Base-by-base conservation (phyloP, 2,888 invertebrate species). In the Drosophila fulvimacula region DNA sequence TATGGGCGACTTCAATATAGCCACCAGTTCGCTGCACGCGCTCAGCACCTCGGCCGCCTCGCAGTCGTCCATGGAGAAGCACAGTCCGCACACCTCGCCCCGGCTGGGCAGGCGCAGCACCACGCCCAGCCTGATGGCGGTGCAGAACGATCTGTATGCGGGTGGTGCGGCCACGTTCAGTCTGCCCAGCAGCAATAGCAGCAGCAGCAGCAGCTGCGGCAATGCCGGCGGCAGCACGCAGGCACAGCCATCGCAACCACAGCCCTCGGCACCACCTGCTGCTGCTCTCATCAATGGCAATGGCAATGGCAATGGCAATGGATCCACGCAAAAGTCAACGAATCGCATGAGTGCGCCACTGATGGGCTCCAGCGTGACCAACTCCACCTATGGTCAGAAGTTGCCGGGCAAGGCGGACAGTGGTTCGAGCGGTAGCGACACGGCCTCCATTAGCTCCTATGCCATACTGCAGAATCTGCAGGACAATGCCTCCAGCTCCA, bases 1-100 rank as follows among this genome's bases (percentile, higher is more conserved):
- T 73, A 89, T 91, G 73, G 94, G 94, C 15, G 95, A 91, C 73
- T 95, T 95, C 92, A 95, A 95, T 92, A 94, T 95, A 15, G 95
- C 95, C 0, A 94, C 95, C 3, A 94, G 94, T 3, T 94, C 94
- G 1, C 93, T 95, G 68, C 95, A 94, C 77, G 94, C 94, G 3
- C 91, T 95, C 0, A 92, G 93, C 87, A 86, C 84, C 57, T 82
- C 85, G 52, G 68, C 82, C 5, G 73, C 73, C 44, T 53, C 79
- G 0, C 80, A 80, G 21, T 73, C 83, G 21, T 72, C 88, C 19
- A 32, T 62, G 32, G 93, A 93, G 69, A 93, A 93, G 82, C 93
- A 94, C 0, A 94, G 94, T 42, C 95, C 95, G 9, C 93, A 93
- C 19, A 94, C 94, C 0, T 95, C 95, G 0, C 95, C 95, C 0